phyloP scores from a whole-genome alignment of 2,888 invertebrate species.

The Agrilus mali region DNA sequence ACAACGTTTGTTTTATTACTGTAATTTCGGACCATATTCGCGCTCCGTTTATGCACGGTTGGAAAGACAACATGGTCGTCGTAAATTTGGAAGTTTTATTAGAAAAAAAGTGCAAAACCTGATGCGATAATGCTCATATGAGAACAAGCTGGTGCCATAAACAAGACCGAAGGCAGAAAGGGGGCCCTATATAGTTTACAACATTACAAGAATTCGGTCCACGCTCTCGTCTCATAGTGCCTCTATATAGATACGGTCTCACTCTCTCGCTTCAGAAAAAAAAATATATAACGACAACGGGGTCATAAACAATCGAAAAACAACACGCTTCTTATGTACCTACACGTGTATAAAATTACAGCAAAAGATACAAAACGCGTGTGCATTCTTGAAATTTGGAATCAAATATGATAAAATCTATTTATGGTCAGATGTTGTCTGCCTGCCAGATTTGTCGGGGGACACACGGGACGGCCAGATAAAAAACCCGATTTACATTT shows the following conservation, averaged over 20 bases:
- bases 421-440: too few relatives aligned
- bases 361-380: too few relatives aligned
- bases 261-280: constrained; percentile 11
- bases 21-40: too few relatives aligned
- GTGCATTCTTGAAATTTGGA: too few relatives aligned
- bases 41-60: too few relatives aligned
- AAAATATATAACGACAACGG: constrained; percentile 5
- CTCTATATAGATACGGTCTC: constrained; percentile 21
- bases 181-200: constrained; percentile 12
- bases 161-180: constrained; percentile 14
- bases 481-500: too few relatives aligned
- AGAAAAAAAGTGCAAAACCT: constrained; percentile 11
- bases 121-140: constrained; percentile 22
- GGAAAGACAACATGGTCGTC: neutral
- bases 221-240: neutral
- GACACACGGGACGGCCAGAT: too few relatives aligned
- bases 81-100: constrained; percentile 13
- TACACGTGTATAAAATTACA: neutral
- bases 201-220: constrained; percentile 24
- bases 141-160: constrained; percentile 22
- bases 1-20: too few relatives aligned
- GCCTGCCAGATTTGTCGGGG: too few relatives aligned
- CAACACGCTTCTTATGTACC: neutral
- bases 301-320: constrained; percentile 2
- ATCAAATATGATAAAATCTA: too few relatives aligned